phyloP scores from a whole-genome alignment of 2,888 invertebrate species.

The Osedax frankpressi region DNA sequence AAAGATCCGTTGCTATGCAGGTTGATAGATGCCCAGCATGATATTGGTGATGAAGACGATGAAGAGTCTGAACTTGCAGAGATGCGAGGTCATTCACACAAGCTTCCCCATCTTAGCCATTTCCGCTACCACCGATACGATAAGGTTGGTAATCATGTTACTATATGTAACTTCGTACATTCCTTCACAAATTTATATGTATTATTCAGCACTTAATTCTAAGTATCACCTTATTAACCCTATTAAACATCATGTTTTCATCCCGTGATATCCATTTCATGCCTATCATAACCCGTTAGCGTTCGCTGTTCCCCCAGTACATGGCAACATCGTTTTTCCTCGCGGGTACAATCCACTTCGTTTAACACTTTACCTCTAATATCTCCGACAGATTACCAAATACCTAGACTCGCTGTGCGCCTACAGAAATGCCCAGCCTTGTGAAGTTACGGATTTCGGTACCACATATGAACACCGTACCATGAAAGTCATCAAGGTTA shows the following conservation, averaged over 20 bases:
- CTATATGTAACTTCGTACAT: no score
- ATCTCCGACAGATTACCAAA: not conserved
- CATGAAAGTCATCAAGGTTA: not conserved
- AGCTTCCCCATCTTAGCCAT: not conserved
- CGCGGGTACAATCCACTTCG: no score
- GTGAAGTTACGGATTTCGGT: not conserved
- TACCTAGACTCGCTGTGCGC: not conserved
- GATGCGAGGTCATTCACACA: not conserved
- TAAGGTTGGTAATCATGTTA: not conserved
- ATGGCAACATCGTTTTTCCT: no score
- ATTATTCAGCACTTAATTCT: no score
- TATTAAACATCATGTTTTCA: no score
- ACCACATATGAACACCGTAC: not conserved
- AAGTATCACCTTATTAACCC: no score
- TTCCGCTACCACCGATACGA: not conserved
- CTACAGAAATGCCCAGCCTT: not conserved
- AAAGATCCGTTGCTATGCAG: no score
- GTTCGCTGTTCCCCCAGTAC: no score
- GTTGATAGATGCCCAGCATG: not conserved
- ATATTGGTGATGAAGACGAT: not conserved
- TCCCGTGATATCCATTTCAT: no score
- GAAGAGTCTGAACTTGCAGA: not conserved
- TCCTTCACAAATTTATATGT: no score
- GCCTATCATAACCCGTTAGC: no score
- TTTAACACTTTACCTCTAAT: no score